Percentiles rank a stretch among this genome's conserved stretches.
These are phyloP conservation scores for Chirona hameri DNA, from an alignment of 2,888 invertebrate genomes.

Conservation along the genomic window DNA sequence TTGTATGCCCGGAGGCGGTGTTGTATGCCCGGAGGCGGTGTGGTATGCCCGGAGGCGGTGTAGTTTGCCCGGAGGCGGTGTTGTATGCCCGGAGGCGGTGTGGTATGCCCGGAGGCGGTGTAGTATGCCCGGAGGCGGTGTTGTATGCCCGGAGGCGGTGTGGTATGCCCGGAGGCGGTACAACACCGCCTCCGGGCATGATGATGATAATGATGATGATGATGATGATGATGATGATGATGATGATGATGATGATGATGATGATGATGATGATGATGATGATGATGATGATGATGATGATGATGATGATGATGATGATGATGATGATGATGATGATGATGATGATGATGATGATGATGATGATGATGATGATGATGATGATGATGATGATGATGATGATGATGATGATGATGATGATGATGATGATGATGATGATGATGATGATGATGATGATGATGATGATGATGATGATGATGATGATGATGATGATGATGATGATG, in stretches of 20 bases:
- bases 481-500: too few species aligned
- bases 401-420: not conserved
- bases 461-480: conserved; percentile 22
- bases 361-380: not conserved
- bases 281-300: not conserved
- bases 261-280: not conserved
- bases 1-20: too few species aligned
- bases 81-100: too few species aligned
- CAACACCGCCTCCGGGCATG: not conserved
- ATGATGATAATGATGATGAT: conserved; percentile 22
- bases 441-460: conserved; percentile 22
- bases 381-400: not conserved
- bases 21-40: too few species aligned
- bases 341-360: conserved; percentile 5
- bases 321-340: not conserved
- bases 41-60: too few species aligned
- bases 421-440: conserved; percentile 11
- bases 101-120: too few species aligned
- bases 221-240: conserved; percentile 22
- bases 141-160: too few species aligned
- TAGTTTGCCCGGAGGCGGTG: too few species aligned
- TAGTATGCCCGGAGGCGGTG: too few species aligned
- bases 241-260: conserved; percentile 11
- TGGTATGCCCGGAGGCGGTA: too few species aligned
- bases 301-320: conserved; percentile 22